Conservation (phyloP, 1,140 invertebrate genomes). For the Pentalonia nigronervosa region DNA sequence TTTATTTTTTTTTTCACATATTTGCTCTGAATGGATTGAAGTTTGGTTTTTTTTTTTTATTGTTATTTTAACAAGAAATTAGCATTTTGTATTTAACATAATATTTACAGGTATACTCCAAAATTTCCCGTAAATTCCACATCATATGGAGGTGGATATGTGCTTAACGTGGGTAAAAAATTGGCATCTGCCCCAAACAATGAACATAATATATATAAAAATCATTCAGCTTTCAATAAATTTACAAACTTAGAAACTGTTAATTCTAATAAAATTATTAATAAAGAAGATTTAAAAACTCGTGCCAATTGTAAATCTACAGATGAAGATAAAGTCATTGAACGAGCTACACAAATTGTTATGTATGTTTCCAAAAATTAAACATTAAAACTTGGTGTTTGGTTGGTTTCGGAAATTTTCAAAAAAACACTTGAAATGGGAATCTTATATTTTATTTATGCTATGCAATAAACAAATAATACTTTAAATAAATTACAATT, state of each 20-base stretch:
- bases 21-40: not conserved
- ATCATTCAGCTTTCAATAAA: constrained; percentile 54
- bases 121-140: constrained; percentile 39
- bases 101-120: constrained; percentile 54
- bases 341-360: constrained; percentile 83
- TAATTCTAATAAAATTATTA: constrained; percentile 46
- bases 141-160: constrained; percentile 53
- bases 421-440: constrained; percentile 13
- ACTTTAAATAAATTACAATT: not conserved
- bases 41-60: not conserved
- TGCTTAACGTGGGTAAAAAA: constrained; percentile 52
- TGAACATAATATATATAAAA: constrained; percentile 54
- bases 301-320: constrained; percentile 62
- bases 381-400: constrained; percentile 58
- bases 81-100: constrained; percentile 37
- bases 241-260: constrained; percentile 12
- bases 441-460: not conserved
- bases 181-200: constrained; percentile 37
- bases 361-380: constrained; percentile 72
- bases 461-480: constrained; percentile 16
- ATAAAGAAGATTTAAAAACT: constrained; percentile 52
- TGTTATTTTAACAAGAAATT: not conserved
- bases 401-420: constrained; percentile 32
- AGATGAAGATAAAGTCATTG: constrained; percentile 79
- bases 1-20: not conserved